Conservation (phyloP, 2,888 invertebrate species). For the Tiliacea aurago region DNA sequence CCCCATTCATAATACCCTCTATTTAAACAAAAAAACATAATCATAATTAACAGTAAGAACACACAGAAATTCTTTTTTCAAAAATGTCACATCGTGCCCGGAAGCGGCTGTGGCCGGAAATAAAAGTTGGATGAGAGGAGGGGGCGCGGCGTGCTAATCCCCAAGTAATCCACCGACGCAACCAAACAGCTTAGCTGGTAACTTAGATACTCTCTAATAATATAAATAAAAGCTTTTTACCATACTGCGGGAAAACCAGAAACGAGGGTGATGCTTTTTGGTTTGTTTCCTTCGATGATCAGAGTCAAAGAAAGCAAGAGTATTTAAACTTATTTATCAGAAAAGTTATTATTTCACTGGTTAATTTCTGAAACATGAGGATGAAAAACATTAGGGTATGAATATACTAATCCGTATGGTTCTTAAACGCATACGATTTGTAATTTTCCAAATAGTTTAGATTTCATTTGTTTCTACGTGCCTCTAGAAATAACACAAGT, state of each 20-base stretch:
- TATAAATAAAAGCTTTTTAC: constrained; percentile 25
- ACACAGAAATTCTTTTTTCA: constrained; percentile 13
- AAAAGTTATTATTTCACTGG: not conserved
- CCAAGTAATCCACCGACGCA: constrained; percentile 48
- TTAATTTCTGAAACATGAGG: not conserved
- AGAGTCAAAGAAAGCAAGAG: not conserved
- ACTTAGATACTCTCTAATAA: constrained; percentile 45
- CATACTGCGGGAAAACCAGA: not conserved
- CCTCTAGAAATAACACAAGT: constrained; percentile 41
- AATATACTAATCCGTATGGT: not conserved
- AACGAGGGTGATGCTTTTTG: not conserved
- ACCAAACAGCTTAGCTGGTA: constrained; percentile 39
- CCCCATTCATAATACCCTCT: not conserved
- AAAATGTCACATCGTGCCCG: constrained; percentile 37
- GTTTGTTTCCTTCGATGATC: not conserved
- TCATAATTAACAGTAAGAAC: constrained; percentile 8
- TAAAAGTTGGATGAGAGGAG: constrained; percentile 54
- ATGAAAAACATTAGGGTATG: not conserved
- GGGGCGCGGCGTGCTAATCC: constrained; percentile 45
- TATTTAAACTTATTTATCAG: too few relatives aligned
- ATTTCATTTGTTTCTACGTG: constrained; percentile 34
- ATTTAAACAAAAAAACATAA: not conserved
- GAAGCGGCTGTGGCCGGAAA: constrained; percentile 51
- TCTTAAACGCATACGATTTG: not conserved
- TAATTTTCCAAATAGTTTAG: constrained; percentile 4